Base-by-base conservation (phyloP, 2,113 vertebrate species). In the Lamprotornis superbus region DNA sequence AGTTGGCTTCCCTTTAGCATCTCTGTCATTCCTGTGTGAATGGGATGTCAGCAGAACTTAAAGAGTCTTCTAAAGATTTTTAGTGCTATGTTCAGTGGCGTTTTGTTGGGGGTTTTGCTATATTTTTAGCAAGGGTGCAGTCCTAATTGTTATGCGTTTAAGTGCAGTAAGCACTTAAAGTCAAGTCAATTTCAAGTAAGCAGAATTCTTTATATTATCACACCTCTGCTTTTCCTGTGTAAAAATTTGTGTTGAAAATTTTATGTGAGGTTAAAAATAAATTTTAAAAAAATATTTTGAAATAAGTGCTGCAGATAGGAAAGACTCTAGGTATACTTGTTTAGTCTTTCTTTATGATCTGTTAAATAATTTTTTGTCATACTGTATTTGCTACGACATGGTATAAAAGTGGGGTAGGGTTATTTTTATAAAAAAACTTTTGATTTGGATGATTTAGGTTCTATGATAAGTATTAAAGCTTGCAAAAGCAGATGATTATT, bases 31-130 rank as follows among this genome's bases (percentile, higher is more conserved):
- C 79, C 65, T 31, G 5, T 7, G 70, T 1, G 3, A 69, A 20
- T 42, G 35, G 77, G 8, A 63, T 69, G 30, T 83, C 75, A 82
- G 79, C 65, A 75, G 69, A 81, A 87, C 92, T 77, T 87, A 33
- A 46, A 77, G 65, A 50, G 3, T 3, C 50, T 95, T 68, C 37
- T 70, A 39, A 73, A 60, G 55, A n/a, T 33, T 89, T 77, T 31
- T 37, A 76, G 50, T 56, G 40, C 33, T 61, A 8, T 76, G 63
- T 85, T 87, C 71, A 76, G 42, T 79, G 46, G 10, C 11, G 1
- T 76, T 60, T 68, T 71, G 22, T 37, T 55, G 67, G 16, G 23
- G 1, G 3, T 22, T 61, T 55, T 70, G 42, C 10, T 35, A 3
- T 57, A 25, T 28, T 50, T 57, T 64, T 37, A 77, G 15, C 0